Evolutionary conservation across 2,888 invertebrate genomes (phyloP).

Genomic region (Plutella xylostella): DNA sequence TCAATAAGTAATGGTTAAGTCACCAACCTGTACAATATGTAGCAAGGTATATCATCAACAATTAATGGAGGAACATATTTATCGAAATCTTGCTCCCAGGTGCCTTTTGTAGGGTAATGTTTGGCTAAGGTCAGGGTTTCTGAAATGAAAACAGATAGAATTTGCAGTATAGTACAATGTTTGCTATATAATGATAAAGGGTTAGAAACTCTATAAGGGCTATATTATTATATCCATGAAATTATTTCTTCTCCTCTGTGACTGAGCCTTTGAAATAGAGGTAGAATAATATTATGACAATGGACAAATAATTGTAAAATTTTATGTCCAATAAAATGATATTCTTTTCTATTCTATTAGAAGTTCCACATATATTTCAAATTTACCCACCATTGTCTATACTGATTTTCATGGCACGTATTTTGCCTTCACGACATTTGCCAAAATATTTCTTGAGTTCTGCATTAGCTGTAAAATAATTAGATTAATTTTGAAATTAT

Average conservation of each 20-base stretch:
- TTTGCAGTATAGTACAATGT: no score
- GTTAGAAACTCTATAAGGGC: no score
- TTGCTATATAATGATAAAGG: no score
- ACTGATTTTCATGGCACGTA: constrained; percentile 83
- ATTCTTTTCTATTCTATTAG: no score
- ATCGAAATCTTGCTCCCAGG: constrained; percentile 91
- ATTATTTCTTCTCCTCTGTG: no score
- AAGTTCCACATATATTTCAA: no score
- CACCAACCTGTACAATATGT: constrained; percentile 84
- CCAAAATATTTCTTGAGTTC: constrained; percentile 84
- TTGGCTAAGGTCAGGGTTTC: constrained; percentile 80
- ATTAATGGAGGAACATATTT: constrained; percentile 77
- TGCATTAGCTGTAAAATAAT: constrained; percentile 78
- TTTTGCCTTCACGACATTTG: constrained; percentile 84
- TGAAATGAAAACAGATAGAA: constrained; percentile 45
- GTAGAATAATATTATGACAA: no score
- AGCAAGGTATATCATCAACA: constrained; percentile 88
- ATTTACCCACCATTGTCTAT: constrained; percentile 83
- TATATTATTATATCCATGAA: no score
- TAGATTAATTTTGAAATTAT: constrained; percentile 3
- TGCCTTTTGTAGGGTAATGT: constrained; percentile 74
- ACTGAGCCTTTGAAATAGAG: no score
- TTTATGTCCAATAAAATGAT: no score
- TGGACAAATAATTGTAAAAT: no score
- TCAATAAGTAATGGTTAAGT: neutral